A percentile compares a stretch with the other conserved stretches of the same genome.
Evolutionary conservation across 2,113 vertebrate genomes (phyloP).

Genomic region (Lates calcarifer): DNA sequence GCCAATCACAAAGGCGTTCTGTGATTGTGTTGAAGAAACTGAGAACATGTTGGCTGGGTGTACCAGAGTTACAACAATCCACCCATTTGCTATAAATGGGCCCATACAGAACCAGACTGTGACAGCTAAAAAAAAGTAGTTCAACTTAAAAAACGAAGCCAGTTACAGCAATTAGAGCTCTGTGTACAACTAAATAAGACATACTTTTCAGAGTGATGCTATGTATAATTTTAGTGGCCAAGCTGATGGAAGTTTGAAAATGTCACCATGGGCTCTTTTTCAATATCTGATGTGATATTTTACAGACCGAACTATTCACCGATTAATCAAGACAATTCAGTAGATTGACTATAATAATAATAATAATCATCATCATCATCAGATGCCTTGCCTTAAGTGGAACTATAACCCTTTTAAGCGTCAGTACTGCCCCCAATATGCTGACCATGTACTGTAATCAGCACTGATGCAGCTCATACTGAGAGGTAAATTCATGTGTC

Average conservation of each 20-base stretch:
- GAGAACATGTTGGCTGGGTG: constrained; percentile 5
- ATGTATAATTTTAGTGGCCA: not conserved
- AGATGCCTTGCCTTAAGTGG: not conserved
- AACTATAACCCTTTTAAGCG: not conserved
- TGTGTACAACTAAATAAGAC: not conserved
- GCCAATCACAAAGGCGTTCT: constrained; percentile 17
- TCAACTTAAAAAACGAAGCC: not conserved
- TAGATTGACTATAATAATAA: no score
- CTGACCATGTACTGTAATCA: not conserved
- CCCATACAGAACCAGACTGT: constrained; percentile 15
- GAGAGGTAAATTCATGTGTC: not conserved
- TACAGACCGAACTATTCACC: not conserved
- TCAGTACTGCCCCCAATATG: not conserved
- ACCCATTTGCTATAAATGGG: constrained; percentile 26
- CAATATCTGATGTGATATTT: not conserved
- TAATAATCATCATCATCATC: not conserved
- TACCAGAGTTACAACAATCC: not conserved
- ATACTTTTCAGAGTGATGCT: not conserved
- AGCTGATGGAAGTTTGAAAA: not conserved
- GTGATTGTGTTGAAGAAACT: constrained; percentile 24
- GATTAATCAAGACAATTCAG: no score
- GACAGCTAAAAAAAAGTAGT: not conserved
- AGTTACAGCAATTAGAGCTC: not conserved
- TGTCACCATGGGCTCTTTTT: not conserved
- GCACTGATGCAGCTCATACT: not conserved